Base-by-base conservation (phyloP, 2,113 vertebrate genomes). In the Acrocephalus kingi region DNA sequence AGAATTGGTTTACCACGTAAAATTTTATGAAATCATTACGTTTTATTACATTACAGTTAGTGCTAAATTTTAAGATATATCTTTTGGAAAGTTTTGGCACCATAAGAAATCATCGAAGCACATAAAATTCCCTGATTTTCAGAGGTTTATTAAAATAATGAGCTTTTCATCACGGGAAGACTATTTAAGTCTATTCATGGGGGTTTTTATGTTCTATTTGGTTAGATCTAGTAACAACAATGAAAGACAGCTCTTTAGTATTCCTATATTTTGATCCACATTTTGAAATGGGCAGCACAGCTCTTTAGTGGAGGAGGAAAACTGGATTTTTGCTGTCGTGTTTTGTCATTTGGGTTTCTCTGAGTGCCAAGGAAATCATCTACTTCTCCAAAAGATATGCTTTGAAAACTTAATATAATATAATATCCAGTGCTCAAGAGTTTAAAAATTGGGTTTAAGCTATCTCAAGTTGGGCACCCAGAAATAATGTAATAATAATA, bases 1-100 rank as follows among this genome's bases (percentile, higher is more conserved):
- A 81, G 61, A 95, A 83, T 68, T 39, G 37, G 20, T 79, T 96
- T 95, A 28, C 56, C 25, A 28, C 7, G 4, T 90, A 79, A 86
- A 89, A 68, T 77, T 93, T 95, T 88, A 93, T 95, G 46, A 81
- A 93, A 79, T 80, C 2, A 1, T 95, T 88, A 83, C 15, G 37
- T 90, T 91, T 92, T 94, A 95, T 95, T 96, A 25, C 55, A 58
- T 84, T 56, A 30, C 35, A 77, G 63, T 84, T 59, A 74, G 33
- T 80, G 87, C 75, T 79, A 92, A 83, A 55, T 82, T 66, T 91
- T 52, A 68, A 71, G 76, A 41, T 78, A 6, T 15, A 10, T 55
- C 64, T 89, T 87, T 78, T 71, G 33, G 56, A 91, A 84, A 58
- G 20, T 45, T 55, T 63, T 80, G 58, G 27, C 77, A 69, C 41